These are phyloP conservation scores for Gorsachius goisagi DNA, from an alignment of 2,113 vertebrate genomes.

Conservation along the genomic window DNA sequence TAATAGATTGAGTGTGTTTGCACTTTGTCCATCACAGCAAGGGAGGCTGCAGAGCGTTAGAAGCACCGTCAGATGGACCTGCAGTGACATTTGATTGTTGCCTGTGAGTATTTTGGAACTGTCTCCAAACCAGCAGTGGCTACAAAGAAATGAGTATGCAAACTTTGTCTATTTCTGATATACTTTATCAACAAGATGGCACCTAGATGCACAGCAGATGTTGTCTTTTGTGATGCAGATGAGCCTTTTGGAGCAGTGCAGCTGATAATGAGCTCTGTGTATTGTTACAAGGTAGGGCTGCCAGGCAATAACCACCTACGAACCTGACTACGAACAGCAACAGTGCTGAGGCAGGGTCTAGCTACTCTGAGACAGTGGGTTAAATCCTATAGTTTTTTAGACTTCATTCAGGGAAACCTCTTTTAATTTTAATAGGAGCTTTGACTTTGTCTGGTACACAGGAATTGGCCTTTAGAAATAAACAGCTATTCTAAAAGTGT, in stretches of 20 bases:
- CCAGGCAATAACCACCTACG: neutral
- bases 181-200: neutral
- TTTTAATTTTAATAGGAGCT: neutral
- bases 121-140: neutral
- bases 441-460: neutral
- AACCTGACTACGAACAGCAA: neutral
- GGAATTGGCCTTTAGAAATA: neutral
- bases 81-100: neutral
- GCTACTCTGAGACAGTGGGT: neutral
- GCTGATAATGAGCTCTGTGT: slow-evolving; percentile 36
- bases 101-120: neutral
- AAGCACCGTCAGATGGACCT: neutral
- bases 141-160: neutral
- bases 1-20: slow-evolving; percentile 8
- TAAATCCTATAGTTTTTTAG: neutral
- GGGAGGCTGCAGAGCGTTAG: neutral
- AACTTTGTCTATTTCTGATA: neutral
- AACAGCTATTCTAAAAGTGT: neutral
- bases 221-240: slow-evolving; percentile 62
- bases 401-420: neutral
- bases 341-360: neutral
- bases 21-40: slow-evolving; percentile 22
- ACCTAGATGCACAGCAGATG: neutral
- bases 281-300: neutral
- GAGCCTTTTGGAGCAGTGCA: slow-evolving; percentile 40